phyloP scores from a whole-genome alignment of 2,113 vertebrate genomes.

The Montifringilla adamsi region DNA sequence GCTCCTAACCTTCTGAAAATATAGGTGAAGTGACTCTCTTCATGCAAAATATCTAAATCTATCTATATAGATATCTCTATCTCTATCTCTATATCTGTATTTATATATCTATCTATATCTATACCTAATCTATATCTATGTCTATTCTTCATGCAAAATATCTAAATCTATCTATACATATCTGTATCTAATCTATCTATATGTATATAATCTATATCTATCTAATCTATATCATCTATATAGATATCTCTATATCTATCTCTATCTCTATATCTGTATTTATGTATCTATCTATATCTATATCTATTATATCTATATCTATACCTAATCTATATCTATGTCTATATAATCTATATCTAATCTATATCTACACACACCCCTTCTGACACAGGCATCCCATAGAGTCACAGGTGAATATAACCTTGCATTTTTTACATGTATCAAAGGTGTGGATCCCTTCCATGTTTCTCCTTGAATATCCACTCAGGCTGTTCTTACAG shows the following conservation, averaged over 20 bases:
- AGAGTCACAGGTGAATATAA: not conserved
- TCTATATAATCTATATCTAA: not conserved
- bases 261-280: not conserved
- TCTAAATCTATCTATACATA: not conserved
- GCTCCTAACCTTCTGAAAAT: not conserved
- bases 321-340: no score
- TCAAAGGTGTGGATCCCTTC: not conserved
- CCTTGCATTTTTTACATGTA: rapidly evolving
- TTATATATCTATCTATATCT: no score
- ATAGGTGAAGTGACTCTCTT: not conserved
- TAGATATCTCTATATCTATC: not conserved
- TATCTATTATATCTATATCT: not conserved
- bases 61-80: no score
- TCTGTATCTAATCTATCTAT: not conserved
- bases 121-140: no score
- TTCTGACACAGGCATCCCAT: not conserved
- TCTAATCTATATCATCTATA: not conserved
- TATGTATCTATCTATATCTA: not conserved
- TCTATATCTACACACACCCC: not conserved
- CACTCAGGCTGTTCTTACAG: not conserved
- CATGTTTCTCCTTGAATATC: not conserved
- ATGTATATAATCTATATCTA: not conserved
- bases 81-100: no score
- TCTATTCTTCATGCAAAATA: not conserved
- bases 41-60: not conserved